Percentiles rank a stretch among this genome's conserved stretches.
phyloP scores from a whole-genome alignment of 1,140 invertebrate species.

The Tenebrio molitor region DNA sequence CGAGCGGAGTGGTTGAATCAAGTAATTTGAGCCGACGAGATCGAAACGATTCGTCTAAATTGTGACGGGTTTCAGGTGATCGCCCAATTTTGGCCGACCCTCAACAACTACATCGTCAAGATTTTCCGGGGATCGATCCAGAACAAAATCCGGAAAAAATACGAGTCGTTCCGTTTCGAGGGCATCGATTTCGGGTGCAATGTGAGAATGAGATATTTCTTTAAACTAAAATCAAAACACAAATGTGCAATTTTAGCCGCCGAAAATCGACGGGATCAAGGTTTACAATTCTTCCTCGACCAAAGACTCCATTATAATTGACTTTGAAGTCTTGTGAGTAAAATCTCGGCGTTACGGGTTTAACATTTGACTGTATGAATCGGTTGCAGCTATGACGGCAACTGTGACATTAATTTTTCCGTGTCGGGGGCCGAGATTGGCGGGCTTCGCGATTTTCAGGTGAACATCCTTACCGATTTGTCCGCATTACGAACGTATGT shows the following conservation, averaged over 20 bases:
- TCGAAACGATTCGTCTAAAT: not conserved
- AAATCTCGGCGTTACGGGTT: too few species aligned
- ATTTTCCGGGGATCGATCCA: constrained; percentile 87
- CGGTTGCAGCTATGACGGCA: constrained; percentile 86
- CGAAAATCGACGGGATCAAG: constrained; percentile 92
- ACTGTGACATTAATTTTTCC: constrained; percentile 91
- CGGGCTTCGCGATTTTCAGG: constrained; percentile 88
- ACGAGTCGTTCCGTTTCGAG: constrained; percentile 91
- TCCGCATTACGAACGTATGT: not conserved
- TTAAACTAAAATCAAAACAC: constrained; percentile 36
- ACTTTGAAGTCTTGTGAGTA: constrained; percentile 91
- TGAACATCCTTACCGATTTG: too few species aligned
- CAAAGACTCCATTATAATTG: constrained; percentile 95
- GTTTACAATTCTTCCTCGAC: constrained; percentile 92
- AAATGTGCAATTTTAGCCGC: constrained; percentile 79
- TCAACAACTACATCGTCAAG: constrained; percentile 86
- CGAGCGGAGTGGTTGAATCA: constrained; percentile 95
- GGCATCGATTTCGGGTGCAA: constrained; percentile 92
- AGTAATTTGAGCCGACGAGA: constrained; percentile 71
- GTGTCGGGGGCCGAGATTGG: constrained; percentile 82
- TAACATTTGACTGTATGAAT: constrained; percentile 32
- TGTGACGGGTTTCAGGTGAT: constrained; percentile 76
- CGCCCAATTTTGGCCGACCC: constrained; percentile 93
- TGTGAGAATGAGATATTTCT: constrained; percentile 72
- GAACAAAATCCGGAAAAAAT: constrained; percentile 83